Evolutionary conservation across 2,113 vertebrate genomes (phyloP), one percentile per base, ranked within the genome.

Genomic region (Tupaia chinensis): DNA sequence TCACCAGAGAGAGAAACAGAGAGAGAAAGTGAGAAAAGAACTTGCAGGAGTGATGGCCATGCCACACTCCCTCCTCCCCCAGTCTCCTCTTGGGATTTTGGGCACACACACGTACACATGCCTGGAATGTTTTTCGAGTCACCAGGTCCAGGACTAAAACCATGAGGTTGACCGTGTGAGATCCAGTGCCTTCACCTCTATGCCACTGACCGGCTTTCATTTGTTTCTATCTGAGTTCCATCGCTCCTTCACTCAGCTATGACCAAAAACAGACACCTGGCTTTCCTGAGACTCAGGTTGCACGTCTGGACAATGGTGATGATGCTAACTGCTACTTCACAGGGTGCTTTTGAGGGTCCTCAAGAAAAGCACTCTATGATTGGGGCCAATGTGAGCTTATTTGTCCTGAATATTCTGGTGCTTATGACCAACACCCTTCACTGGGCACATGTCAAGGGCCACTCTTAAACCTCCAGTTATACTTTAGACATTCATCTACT

Each of bases 271-370:
- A 72, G 60, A 85, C 44, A 60, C 3, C 2, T 17, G 70, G 53
- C 25, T 92, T 87, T 88, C 65, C 73, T 66, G 56, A 95, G 54
- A 80, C 80, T 61, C 58, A 13, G 54, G 89, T 86, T 89, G 29
- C 15, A 76, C 76, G 80, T 22, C 27, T 89, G 34, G 94, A 92
- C 89, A 93, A 82, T n/a, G 27, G 25, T 68, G 54, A 34, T 22
- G 63, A 53, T 5, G 20, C 27, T 32, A 32, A 54, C 58, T 93
- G n/a, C 44, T 53, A 29, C 13, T n/a, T 77, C 23, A 53, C 14
- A 77, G 61, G 34, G 54, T 84, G 23, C 34, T 90, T 77, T 20
- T 32, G 77, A 85, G 58, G 66, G 6, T 17, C 58, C 20, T 60
- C n/a, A 73, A 85, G 17, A 34, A 89, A 65, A n/a, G 1, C 44